Percentiles rank a stretch among this genome's conserved stretches.
phyloP scores from a whole-genome alignment of 2,797 vertebrate genomes.

The Mormyrops boulengeri region DNA sequence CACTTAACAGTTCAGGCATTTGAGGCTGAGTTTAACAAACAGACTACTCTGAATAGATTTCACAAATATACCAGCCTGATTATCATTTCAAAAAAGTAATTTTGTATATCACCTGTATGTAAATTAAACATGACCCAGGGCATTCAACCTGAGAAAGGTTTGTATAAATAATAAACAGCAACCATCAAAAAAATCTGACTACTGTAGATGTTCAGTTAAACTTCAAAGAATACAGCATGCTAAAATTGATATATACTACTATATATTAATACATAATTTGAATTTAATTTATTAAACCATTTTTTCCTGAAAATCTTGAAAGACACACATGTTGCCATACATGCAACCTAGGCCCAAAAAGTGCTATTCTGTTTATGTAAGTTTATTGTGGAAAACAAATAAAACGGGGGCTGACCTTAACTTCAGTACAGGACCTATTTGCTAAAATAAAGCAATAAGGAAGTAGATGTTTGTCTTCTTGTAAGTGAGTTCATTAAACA shows the following conservation, averaged over 20 bases:
- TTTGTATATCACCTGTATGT: not conserved
- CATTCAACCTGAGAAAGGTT: not conserved
- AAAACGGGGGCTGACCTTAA: not conserved
- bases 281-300: not conserved
- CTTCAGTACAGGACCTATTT: not conserved
- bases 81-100: not conserved
- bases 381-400: not conserved
- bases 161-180: not conserved
- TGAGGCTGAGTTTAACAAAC: conserved; percentile 16
- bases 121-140: not conserved
- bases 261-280: not conserved
- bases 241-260: not conserved
- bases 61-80: not conserved
- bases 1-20: conserved; percentile 17
- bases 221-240: not conserved
- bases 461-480: not conserved
- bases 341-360: not conserved
- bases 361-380: not conserved
- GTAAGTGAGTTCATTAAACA: not conserved
- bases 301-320: not conserved
- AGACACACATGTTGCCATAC: not conserved
- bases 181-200: not conserved
- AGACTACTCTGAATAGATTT: not conserved
- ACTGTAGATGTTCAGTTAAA: not conserved
- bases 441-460: not conserved